phyloP scores from a whole-genome alignment of 2,113 vertebrate species.

The Perca fluviatilis region DNA sequence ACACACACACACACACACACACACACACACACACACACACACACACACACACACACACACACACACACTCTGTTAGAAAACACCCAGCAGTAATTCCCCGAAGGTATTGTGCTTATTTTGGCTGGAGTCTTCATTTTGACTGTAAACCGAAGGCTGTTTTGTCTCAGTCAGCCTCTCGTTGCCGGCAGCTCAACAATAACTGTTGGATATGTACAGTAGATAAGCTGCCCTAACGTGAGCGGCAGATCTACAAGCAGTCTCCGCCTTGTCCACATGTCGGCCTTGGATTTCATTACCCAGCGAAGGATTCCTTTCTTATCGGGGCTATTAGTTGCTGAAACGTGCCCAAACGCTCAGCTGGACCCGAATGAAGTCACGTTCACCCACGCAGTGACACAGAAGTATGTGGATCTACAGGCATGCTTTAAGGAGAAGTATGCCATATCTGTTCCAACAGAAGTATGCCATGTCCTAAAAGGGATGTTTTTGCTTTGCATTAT shows the following conservation, averaged over 20 bases:
- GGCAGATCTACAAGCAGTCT: slow-evolving; percentile 45
- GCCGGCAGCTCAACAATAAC: slow-evolving; percentile 66
- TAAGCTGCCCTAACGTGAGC: slow-evolving; percentile 54
- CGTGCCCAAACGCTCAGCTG: slow-evolving; percentile 52
- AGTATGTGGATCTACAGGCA: background rate
- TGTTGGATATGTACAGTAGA: slow-evolving; percentile 45
- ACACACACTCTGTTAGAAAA: slow-evolving; percentile 20
- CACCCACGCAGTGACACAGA: slow-evolving; percentile 18
- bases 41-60: background rate
- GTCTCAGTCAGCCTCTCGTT: slow-evolving; percentile 67
- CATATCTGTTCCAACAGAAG: too few relatives aligned
- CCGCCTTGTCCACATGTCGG: slow-evolving; percentile 38
- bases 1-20: too few relatives aligned
- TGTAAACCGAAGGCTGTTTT: slow-evolving; percentile 77
- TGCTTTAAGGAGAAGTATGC: slow-evolving; percentile 38
- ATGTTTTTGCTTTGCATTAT: slow-evolving; percentile 79
- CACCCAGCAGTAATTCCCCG: slow-evolving; percentile 35
- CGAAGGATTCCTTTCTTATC: slow-evolving; percentile 63
- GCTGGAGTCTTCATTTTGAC: slow-evolving; percentile 80
- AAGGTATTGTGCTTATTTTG: slow-evolving; percentile 73
- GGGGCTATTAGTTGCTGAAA: slow-evolving; percentile 46
- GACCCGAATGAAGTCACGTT: slow-evolving; percentile 49
- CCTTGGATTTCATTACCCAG: slow-evolving; percentile 61
- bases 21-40: slow-evolving; percentile 14
- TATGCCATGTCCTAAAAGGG: slow-evolving; percentile 78